These are phyloP conservation scores for Otolemur crassicaudatus DNA, from an alignment of 2,797 vertebrate genomes.

Conservation along the genomic window DNA sequence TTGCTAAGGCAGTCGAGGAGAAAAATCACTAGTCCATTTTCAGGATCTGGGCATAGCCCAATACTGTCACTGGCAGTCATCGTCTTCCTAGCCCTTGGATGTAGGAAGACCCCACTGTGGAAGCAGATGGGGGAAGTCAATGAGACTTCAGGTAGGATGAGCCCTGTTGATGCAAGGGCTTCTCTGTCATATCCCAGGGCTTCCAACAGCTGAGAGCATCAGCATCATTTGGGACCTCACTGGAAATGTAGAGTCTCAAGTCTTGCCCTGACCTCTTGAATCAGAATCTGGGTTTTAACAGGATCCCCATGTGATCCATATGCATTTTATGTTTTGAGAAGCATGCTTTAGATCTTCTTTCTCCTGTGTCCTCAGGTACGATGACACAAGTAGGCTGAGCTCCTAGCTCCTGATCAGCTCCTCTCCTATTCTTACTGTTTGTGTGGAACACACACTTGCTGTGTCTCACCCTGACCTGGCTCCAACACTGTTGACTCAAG, in stretches of 20 bases:
- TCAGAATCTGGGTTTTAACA: background rate
- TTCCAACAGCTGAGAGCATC: background rate
- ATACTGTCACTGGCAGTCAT: background rate
- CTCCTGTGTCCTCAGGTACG: background rate
- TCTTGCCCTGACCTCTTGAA: background rate
- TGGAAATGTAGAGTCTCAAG: background rate
- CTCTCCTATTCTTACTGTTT: background rate
- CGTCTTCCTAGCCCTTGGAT: background rate
- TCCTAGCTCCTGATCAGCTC: background rate
- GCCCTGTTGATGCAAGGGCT: background rate
- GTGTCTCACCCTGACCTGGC: background rate
- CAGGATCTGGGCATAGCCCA: background rate
- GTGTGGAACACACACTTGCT: background rate
- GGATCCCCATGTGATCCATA: background rate
- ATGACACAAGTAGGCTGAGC: background rate
- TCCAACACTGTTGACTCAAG: background rate
- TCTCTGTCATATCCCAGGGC: background rate
- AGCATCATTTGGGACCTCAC: background rate
- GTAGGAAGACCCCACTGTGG: background rate
- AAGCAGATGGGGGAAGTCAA: background rate
- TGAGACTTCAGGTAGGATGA: background rate
- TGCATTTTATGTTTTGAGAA: background rate
- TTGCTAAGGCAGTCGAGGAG: background rate
- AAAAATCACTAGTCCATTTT: slow-evolving; percentile 7
- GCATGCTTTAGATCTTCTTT: background rate